phyloP scores from a whole-genome alignment of 2,888 invertebrate genomes.

The Sabatieria punctata region DNA sequence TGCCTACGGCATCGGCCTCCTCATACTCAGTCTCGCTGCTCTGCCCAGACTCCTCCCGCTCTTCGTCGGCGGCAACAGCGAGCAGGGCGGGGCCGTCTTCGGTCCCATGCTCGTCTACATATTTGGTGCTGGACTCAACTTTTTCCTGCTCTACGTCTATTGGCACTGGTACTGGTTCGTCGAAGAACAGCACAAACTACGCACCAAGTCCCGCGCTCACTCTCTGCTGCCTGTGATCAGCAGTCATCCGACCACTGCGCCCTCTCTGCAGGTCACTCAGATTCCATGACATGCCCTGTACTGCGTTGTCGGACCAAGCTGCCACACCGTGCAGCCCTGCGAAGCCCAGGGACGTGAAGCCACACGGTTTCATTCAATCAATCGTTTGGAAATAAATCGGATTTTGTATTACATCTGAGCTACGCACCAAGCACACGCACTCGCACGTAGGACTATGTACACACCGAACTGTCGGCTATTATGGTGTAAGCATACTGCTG shows the following conservation, averaged over 20 bases:
- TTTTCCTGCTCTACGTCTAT: conserved; percentile 23
- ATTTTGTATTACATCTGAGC: too few species aligned
- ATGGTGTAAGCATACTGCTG: not conserved
- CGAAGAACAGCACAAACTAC: conserved; percentile 4
- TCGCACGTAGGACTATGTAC: not conserved
- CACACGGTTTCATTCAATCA: too few species aligned
- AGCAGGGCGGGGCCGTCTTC: conserved; percentile 15
- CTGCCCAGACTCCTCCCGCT: conserved; percentile 17
- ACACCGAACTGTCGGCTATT: not conserved
- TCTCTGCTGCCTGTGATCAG: too few species aligned
- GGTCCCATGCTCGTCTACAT: conserved; percentile 19
- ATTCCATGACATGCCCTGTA: too few species aligned
- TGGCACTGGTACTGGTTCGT: conserved; percentile 28
- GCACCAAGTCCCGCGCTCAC: too few species aligned
- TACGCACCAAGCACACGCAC: not conserved
- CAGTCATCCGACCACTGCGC: too few species aligned
- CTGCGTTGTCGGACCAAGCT: too few species aligned
- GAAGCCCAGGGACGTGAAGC: too few species aligned
- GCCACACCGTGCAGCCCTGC: too few species aligned
- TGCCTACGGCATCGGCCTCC: conserved; percentile 23
- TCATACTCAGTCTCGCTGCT: conserved; percentile 23
- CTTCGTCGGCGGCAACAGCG: not conserved
- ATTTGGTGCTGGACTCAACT: conserved; percentile 21
- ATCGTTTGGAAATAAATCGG: too few species aligned
- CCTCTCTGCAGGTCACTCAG: too few species aligned